Base-by-base conservation (phyloP, 1,140 invertebrate genomes). In the Rhopalosiphum padi region DNA sequence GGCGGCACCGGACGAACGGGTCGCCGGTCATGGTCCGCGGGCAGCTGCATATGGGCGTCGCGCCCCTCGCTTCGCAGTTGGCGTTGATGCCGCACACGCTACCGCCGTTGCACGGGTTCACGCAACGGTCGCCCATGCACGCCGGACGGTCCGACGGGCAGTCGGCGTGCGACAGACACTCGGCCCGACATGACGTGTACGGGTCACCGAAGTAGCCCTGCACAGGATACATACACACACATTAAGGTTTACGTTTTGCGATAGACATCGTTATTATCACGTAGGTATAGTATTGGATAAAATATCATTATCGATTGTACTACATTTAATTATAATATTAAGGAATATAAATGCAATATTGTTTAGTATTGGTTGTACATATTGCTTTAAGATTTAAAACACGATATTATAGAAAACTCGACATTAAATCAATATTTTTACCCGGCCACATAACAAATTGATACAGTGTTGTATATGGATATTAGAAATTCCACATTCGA, bases 21-120 rank as follows among this genome's bases (percentile, higher is more conserved):
- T 98, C 97, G 7, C 98, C 98, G 43, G 97, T 98, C 97, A 97
- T 98, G 94, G 98, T 97, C 94, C 96, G 97, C 7, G 98, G 98
- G 95, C 98, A 98, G 83, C 97, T 97, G 95, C 98, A 98, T 51
- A 98, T 96, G 41, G 97, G 98, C 46, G 97, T 98, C 94, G 96
- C 96, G 0, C 97, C 97, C 21, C 97, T 95, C 53, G 98, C 96
- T 94, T 97, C 96, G 95, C 98, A 98, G 93, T 98, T 96, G 83
- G 98, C 98, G 94, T 97, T 97, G 1, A 97, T 95, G 55, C 98
- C 98, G 94, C 98, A 98, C 25, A 97, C 97, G 25, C 97, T 97
- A 23, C 97, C 97, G 23, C 97, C 96, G 4, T 23, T 23, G 95
- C 98, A 98, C 0, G 98, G 97, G 95, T 98, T 97, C 93, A 97